These are phyloP conservation scores for Orthosia incerta DNA, from an alignment of 2,888 invertebrate genomes.

Conservation along the genomic window DNA sequence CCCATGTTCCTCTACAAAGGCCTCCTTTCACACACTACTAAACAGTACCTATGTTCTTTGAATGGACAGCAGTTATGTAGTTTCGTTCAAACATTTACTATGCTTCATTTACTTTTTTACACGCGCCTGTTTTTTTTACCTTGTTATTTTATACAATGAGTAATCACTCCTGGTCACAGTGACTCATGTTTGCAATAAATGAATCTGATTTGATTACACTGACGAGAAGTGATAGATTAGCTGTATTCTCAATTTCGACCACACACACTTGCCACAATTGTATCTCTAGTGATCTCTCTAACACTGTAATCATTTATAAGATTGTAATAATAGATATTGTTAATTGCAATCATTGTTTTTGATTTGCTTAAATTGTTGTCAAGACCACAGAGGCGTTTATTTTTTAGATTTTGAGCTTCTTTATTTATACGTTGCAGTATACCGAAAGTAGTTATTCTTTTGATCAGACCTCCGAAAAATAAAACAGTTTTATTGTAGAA, in stretches of 20 bases:
- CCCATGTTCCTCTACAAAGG: too few species aligned
- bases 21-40: too few species aligned
- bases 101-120: constrained; percentile 5
- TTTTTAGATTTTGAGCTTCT: background rate
- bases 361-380: background rate
- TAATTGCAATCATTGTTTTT: constrained; percentile 7
- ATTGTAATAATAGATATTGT: constrained; percentile 6
- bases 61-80: background rate
- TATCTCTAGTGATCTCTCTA: constrained; percentile 1
- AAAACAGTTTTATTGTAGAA: too few species aligned
- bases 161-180: constrained; percentile 6
- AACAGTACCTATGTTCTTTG: too few species aligned
- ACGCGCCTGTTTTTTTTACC: background rate
- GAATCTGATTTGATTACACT: constrained; percentile 21
- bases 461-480: too few species aligned
- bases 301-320: background rate
- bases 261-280: constrained; percentile 16
- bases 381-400: too few species aligned
- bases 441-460: background rate
- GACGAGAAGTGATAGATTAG: constrained; percentile 22
- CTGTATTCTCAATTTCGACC: constrained; percentile 8
- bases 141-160: background rate
- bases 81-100: background rate
- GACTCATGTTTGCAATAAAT: constrained; percentile 16
- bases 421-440: background rate